Percentiles rank a stretch among this genome's conserved stretches.
These are phyloP conservation scores for Luffia ferchaultella DNA, from an alignment of 2,888 invertebrate genomes.

Conservation along the genomic window DNA sequence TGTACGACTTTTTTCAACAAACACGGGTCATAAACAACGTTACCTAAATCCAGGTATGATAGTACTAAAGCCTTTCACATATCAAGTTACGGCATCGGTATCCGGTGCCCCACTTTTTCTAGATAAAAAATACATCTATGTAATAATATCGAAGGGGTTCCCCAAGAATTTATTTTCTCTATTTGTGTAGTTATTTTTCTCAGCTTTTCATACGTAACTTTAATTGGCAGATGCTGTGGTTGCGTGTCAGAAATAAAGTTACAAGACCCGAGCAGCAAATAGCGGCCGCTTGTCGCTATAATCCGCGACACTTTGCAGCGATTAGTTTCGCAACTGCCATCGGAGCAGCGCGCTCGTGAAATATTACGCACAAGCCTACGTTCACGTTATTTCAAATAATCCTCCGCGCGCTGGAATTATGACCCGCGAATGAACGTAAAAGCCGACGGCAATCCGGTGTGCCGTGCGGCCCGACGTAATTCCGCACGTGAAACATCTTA, in stretches of 20 bases:
- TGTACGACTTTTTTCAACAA: no score
- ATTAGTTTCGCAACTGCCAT: slow-evolving; percentile 48
- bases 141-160: no score
- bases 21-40: no score
- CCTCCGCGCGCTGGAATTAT: slow-evolving; percentile 42
- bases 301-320: slow-evolving; percentile 45
- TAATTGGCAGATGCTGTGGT: no score
- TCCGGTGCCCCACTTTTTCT: no score
- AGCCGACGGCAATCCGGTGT: slow-evolving; percentile 19
- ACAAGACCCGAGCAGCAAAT: not conserved
- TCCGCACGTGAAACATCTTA: slow-evolving; percentile 41
- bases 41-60: no score
- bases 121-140: no score
- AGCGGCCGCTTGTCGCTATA: slow-evolving; percentile 20
- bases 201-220: no score
- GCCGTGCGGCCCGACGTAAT: slow-evolving; percentile 30
- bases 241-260: not conserved
- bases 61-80: no score
- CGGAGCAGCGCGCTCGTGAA: slow-evolving; percentile 30
- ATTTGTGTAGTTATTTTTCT: no score
- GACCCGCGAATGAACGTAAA: slow-evolving; percentile 54
- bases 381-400: slow-evolving; percentile 50
- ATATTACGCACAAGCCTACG: slow-evolving; percentile 45
- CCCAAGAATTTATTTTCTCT: no score
- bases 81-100: no score